These are phyloP conservation scores for Stenolophus ochropezus DNA, from an alignment of 2,888 invertebrate genomes.

Conservation along the genomic window DNA sequence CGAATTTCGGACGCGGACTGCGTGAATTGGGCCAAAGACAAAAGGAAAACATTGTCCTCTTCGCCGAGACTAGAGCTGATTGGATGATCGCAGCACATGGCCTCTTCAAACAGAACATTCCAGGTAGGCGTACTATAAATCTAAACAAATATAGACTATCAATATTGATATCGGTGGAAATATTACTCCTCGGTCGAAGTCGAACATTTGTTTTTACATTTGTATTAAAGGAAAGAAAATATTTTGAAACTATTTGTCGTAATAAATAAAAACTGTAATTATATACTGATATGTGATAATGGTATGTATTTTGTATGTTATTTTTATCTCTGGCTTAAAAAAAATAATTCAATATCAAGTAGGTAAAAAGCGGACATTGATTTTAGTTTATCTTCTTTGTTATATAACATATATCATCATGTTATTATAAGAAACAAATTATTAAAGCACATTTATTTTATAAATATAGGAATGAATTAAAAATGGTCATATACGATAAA, in stretches of 20 bases:
- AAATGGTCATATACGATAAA: no score
- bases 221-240: neutral
- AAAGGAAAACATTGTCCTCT: constrained; percentile 88
- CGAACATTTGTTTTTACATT: neutral
- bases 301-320: neutral
- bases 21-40: constrained; percentile 85
- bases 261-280: neutral
- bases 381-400: no score
- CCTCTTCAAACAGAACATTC: constrained; percentile 94
- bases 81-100: constrained; percentile 98
- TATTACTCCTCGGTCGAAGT: neutral
- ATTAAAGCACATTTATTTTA: no score
- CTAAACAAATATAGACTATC: neutral
- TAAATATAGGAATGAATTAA: no score
- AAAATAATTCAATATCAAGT: no score
- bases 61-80: constrained; percentile 97
- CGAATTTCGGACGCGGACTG: constrained; percentile 89
- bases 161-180: neutral
- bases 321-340: neutral
- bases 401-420: no score
- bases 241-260: neutral
- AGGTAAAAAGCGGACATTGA: no score
- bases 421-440: no score
- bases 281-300: neutral
- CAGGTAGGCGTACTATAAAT: constrained; percentile 80